These are phyloP conservation scores for Pseudochaenichthys georgianus DNA, from an alignment of 2,797 vertebrate genomes.

Conservation along the genomic window DNA sequence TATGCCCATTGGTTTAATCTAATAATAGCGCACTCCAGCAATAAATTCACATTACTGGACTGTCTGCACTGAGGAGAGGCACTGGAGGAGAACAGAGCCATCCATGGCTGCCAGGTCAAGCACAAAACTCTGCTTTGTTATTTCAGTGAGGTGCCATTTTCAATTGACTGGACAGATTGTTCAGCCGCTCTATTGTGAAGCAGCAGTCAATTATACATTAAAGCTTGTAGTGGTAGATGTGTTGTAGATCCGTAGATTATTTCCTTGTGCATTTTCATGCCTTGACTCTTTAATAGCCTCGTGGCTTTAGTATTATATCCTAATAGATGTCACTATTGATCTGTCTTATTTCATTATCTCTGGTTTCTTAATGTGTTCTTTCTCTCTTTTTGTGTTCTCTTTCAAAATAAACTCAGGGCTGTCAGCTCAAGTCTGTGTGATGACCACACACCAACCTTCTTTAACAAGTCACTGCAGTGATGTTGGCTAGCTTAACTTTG, in stretches of 20 bases:
- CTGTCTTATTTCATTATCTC: slow-evolving; percentile 13
- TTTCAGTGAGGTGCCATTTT: slow-evolving; percentile 46
- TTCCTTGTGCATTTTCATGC: slow-evolving; percentile 19
- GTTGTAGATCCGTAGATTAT: slow-evolving; percentile 25
- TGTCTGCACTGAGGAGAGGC: slow-evolving; percentile 34
- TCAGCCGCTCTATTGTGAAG: slow-evolving; percentile 15
- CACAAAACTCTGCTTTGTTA: slow-evolving; percentile 49
- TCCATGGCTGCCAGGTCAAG: slow-evolving; percentile 47
- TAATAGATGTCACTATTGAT: slow-evolving; percentile 23
- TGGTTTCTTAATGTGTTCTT: neutral
- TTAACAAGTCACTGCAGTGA: neutral
- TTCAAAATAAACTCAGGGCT: neutral
- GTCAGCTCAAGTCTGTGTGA: neutral
- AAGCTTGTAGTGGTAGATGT: slow-evolving; percentile 28
- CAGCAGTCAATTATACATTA: slow-evolving; percentile 39
- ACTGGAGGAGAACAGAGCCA: slow-evolving; percentile 47
- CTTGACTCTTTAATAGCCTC: slow-evolving; percentile 16
- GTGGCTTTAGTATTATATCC: slow-evolving; percentile 6
- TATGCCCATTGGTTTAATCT: slow-evolving; percentile 39
- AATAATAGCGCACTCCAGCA: slow-evolving; percentile 45
- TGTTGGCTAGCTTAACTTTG: neutral
- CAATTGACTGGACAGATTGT: slow-evolving; percentile 44
- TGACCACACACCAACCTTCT: neutral
- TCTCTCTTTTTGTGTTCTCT: neutral
- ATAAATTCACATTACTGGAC: slow-evolving; percentile 49